Percentiles rank a stretch among this genome's conserved stretches.
phyloP scores from a whole-genome alignment of 2,113 vertebrate genomes.

The Chaetops frenatus region DNA sequence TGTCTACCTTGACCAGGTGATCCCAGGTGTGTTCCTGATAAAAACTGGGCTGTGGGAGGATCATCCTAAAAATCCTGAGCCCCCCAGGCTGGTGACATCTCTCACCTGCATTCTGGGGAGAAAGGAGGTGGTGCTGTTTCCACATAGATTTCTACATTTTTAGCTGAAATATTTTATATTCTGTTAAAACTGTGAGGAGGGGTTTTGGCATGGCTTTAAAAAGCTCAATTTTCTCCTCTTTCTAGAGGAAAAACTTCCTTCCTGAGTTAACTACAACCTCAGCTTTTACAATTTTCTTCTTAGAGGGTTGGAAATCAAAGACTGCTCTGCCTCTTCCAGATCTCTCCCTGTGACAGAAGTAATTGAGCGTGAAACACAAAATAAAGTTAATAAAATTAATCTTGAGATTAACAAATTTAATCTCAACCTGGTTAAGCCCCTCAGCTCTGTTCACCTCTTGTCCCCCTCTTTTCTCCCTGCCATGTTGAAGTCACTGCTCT shows the following conservation, averaged over 20 bases:
- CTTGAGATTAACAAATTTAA: neutral
- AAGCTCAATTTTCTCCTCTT: neutral
- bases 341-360: neutral
- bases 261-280: neutral
- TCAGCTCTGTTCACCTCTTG: neutral
- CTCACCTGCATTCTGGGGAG: neutral
- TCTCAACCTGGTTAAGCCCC: neutral
- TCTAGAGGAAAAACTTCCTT: neutral
- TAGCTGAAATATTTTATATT: neutral
- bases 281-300: neutral
- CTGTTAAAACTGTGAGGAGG: neutral
- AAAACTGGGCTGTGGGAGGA: neutral
- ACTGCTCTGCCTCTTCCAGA: neutral
- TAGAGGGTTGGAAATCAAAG: neutral
- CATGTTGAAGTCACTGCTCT: neutral
- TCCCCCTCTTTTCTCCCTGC: neutral
- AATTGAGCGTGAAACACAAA: neutral
- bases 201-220: neutral
- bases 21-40: slow-evolving; percentile 78
- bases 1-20: slow-evolving; percentile 93
- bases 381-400: neutral
- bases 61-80: neutral
- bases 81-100: neutral
- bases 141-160: rapidly evolving
- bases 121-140: neutral